These are phyloP conservation scores for Nothocercus julius DNA, from an alignment of 2,113 vertebrate species.

Conservation along the genomic window DNA sequence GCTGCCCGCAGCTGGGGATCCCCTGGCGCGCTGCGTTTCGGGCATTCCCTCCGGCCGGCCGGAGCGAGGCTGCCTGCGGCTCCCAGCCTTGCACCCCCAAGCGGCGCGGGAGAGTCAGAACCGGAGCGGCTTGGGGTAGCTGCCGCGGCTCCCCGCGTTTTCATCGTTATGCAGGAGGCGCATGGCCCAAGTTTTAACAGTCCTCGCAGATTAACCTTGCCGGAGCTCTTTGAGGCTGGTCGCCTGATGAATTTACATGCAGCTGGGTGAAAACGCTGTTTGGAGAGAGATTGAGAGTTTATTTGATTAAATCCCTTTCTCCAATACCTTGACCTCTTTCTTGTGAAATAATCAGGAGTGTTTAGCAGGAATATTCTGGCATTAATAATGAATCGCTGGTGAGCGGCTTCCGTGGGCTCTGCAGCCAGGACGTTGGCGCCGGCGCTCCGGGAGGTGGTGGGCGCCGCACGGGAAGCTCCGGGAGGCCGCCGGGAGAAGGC, in stretches of 20 bases:
- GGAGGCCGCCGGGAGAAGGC: too few relatives aligned
- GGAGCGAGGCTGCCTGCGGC: too few relatives aligned
- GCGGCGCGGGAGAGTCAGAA: too few relatives aligned
- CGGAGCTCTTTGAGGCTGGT: slow-evolving; percentile 79
- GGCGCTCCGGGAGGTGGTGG: background rate
- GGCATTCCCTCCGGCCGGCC: too few relatives aligned
- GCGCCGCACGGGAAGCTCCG: too few relatives aligned
- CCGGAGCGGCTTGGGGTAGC: slow-evolving; percentile 36
- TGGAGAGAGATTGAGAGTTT: slow-evolving; percentile 90
- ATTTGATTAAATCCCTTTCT: slow-evolving; percentile 91
- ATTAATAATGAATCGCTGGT: slow-evolving; percentile 94
- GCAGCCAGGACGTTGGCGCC: slow-evolving; percentile 69
- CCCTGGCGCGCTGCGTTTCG: too few relatives aligned
- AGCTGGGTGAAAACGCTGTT: slow-evolving; percentile 88
- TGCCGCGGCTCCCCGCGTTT: slow-evolving; percentile 70
- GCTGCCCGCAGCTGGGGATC: too few relatives aligned
- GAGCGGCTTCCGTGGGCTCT: slow-evolving; percentile 77
- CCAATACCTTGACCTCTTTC: slow-evolving; percentile 92
- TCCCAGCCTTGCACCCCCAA: too few relatives aligned
- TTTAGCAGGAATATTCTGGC: slow-evolving; percentile 93
- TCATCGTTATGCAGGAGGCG: slow-evolving; percentile 84
- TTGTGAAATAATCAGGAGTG: slow-evolving; percentile 94
- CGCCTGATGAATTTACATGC: slow-evolving; percentile 93
- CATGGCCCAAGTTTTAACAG: slow-evolving; percentile 93
- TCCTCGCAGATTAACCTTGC: slow-evolving; percentile 94